phyloP scores from a whole-genome alignment of 2,113 vertebrate genomes.

The Platysternon megacephalum region DNA sequence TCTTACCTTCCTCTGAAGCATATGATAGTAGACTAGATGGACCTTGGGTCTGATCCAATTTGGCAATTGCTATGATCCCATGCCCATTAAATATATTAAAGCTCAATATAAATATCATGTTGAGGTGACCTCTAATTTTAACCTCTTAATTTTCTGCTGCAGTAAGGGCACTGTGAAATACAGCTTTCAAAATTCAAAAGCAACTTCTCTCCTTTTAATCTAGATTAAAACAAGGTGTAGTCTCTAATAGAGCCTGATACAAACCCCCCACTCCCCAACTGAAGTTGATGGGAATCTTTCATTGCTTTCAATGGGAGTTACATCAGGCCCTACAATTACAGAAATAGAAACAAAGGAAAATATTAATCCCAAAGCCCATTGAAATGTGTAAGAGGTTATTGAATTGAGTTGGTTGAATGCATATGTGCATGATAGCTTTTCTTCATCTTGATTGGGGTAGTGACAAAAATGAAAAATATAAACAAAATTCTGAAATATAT shows the following conservation, averaged over 20 bases:
- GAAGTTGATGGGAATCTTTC: background rate
- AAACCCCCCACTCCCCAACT: background rate
- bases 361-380: fast-evolving
- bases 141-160: background rate
- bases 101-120: background rate
- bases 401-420: background rate
- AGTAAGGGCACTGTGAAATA: background rate
- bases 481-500: background rate
- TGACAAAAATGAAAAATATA: background rate
- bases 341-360: background rate
- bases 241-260: background rate
- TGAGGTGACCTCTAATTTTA: background rate
- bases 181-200: background rate
- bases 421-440: background rate
- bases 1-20: background rate
- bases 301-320: background rate
- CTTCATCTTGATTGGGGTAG: background rate
- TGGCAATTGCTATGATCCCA: background rate
- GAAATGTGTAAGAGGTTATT: fast-evolving
- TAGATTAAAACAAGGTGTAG: background rate
- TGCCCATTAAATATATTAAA: background rate
- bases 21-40: background rate
- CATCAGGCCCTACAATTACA: background rate
- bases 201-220: background rate
- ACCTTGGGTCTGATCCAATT: background rate